These are phyloP conservation scores for Phalangium opilio DNA, from an alignment of 2,888 invertebrate genomes.

Conservation along the genomic window DNA sequence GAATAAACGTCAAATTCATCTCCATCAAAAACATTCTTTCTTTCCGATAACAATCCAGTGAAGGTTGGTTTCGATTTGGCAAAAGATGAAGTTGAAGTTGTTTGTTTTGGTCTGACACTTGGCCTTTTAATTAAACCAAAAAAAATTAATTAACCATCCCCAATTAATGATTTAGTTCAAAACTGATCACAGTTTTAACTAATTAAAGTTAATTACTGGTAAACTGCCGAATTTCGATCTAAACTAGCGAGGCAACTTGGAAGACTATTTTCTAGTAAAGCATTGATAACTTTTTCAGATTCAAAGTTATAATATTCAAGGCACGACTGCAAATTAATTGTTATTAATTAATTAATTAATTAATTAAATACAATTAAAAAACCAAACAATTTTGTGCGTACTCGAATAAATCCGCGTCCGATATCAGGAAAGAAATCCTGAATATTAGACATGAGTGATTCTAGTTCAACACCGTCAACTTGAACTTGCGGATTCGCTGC, in stretches of 20 bases:
- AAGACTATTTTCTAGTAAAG: conserved; percentile 58
- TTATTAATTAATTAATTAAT: neutral
- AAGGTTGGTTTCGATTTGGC: neutral
- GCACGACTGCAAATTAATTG: conserved; percentile 40
- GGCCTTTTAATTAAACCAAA: neutral
- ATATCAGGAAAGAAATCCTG: conserved; percentile 64
- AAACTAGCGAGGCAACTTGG: conserved; percentile 34
- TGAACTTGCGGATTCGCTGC: conserved; percentile 24
- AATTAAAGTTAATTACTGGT: neutral
- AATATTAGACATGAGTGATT: conserved; percentile 44
- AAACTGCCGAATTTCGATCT: conserved; percentile 22
- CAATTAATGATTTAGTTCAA: neutral
- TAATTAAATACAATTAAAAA: neutral
- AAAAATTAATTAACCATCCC: neutral
- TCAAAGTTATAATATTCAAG: conserved; percentile 59
- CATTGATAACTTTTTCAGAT: conserved; percentile 60
- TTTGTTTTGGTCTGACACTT: neutral
- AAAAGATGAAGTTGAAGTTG: no score
- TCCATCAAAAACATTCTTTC: conserved; percentile 53
- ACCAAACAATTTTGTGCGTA: conserved; percentile 21
- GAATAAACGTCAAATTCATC: conserved; percentile 64
- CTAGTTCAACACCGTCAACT: conserved; percentile 45
- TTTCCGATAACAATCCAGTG: conserved; percentile 23
- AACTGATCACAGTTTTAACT: neutral
- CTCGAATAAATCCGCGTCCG: conserved; percentile 53